Conservation (phyloP, 2,888 invertebrate genomes). For the Drosophila macrospina region DNA sequence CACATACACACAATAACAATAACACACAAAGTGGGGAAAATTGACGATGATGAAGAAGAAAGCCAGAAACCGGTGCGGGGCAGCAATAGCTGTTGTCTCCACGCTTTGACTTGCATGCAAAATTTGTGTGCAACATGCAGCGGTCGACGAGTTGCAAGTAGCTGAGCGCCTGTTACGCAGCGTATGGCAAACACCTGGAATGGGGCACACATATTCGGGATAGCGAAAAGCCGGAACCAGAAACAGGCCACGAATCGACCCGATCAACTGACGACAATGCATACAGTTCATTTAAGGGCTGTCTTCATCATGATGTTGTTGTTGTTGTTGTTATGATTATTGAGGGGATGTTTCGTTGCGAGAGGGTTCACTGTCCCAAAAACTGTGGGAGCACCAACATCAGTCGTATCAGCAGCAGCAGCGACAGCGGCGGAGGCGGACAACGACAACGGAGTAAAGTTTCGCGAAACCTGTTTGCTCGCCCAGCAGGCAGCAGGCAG, state of each 20-base stretch:
- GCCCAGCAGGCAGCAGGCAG: conserved; percentile 44
- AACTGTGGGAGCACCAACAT: conserved; percentile 45
- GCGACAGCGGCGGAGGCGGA: conserved; percentile 18
- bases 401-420: conserved; percentile 11
- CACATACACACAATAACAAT: conserved; percentile 9
- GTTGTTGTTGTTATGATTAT: conserved; percentile 11
- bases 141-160: conserved; percentile 39
- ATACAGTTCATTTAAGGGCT: conserved; percentile 43
- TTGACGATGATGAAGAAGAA: conserved; percentile 40
- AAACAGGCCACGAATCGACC: neutral
- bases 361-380: conserved; percentile 60
- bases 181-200: conserved; percentile 82
- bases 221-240: conserved; percentile 46
- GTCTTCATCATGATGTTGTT: conserved; percentile 23
- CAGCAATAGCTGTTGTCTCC: conserved; percentile 9
- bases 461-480: conserved; percentile 67
- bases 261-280: conserved; percentile 6
- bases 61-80: conserved; percentile 60
- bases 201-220: conserved; percentile 79
- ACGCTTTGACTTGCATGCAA: conserved; percentile 8
- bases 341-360: conserved; percentile 45
- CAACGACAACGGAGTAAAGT: conserved; percentile 40
- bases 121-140: conserved; percentile 41
- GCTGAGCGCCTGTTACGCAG: conserved; percentile 78
- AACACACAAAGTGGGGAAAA: conserved; percentile 25